These are phyloP conservation scores for Podarcis muralis DNA, from an alignment of 2,113 vertebrate species.

Conservation along the genomic window DNA sequence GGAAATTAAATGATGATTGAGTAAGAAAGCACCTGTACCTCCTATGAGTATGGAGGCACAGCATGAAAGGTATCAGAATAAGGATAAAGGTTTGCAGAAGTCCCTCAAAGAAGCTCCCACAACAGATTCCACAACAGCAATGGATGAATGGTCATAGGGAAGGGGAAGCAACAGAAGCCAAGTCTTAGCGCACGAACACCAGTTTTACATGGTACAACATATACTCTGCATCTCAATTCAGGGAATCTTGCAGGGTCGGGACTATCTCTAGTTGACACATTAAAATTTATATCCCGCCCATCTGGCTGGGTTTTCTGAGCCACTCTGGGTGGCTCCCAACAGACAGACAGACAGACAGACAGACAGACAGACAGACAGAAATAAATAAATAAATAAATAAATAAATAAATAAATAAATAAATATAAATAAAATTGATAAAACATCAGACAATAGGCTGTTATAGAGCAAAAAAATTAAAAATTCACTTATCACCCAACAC, in stretches of 20 bases:
- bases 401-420: no score
- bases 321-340: no score
- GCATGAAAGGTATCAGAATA: neutral
- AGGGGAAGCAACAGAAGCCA: neutral
- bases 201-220: no score
- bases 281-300: no score
- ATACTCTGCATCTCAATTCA: neutral
- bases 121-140: neutral
- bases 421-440: no score
- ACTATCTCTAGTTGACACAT: neutral
- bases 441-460: neutral
- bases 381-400: no score
- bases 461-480: no score
- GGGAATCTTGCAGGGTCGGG: neutral
- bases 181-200: neutral
- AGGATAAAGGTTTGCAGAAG: neutral
- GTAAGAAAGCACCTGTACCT: neutral
- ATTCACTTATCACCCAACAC: neutral
- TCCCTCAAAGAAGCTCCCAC: no score
- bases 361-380: no score
- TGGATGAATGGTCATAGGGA: no score
- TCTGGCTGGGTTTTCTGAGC: no score
- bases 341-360: no score
- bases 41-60: neutral
- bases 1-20: neutral